phyloP scores from a whole-genome alignment of 2,888 invertebrate genomes.

The Ectemnius cavifrons region DNA sequence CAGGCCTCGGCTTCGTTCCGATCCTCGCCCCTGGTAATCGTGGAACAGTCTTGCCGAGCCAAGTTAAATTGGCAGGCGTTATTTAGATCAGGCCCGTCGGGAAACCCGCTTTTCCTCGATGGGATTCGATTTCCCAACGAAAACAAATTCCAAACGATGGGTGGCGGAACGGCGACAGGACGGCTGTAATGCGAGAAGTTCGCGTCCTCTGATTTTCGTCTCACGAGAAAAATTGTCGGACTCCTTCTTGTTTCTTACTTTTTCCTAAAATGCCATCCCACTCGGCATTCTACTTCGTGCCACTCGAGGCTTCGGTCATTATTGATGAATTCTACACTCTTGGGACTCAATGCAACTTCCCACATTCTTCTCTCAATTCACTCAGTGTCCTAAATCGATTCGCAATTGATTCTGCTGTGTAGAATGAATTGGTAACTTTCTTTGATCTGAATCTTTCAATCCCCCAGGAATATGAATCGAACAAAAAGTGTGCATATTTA shows the following conservation, averaged over 20 bases:
- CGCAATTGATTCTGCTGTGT: no score
- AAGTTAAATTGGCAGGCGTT: conserved; percentile 36
- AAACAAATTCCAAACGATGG: conserved; percentile 24
- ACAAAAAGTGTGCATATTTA: no score
- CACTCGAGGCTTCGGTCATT: no score
- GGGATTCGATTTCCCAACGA: conserved; percentile 17
- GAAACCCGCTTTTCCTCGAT: conserved; percentile 1
- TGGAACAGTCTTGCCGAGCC: background rate
- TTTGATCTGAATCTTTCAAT: no score
- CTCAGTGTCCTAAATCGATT: no score
- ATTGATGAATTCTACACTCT: no score
- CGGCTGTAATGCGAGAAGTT: conserved; percentile 40
- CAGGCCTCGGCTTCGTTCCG: no score
- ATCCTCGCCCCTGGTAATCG: background rate
- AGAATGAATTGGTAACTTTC: no score
- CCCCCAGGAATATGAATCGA: no score
- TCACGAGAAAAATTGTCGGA: conserved; percentile 15
- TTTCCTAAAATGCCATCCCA: background rate
- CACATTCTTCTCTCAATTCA: no score
- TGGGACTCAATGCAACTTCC: no score
- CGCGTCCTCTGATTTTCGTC: conserved; percentile 9
- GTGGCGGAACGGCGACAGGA: background rate
- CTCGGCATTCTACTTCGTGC: no score
- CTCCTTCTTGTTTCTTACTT: background rate
- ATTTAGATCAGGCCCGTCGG: conserved; percentile 21